These are phyloP conservation scores for Rallus limicola DNA, from an alignment of 2,113 vertebrate species.

Conservation along the genomic window DNA sequence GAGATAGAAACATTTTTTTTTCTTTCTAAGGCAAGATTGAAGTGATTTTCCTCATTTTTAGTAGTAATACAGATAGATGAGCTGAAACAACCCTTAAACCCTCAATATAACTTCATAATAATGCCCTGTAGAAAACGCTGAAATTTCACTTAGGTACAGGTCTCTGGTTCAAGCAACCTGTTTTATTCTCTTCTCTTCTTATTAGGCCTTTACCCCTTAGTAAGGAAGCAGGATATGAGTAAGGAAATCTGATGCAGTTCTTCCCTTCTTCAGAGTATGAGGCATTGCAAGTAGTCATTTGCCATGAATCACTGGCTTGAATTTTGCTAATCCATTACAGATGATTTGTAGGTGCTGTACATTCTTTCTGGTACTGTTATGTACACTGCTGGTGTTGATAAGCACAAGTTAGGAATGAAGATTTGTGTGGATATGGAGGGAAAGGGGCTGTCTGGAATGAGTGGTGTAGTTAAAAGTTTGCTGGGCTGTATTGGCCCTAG, in stretches of 20 bases:
- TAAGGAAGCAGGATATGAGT: background rate
- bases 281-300: background rate
- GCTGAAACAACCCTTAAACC: background rate
- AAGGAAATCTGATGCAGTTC: background rate
- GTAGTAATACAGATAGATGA: background rate
- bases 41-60: background rate
- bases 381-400: background rate
- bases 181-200: background rate
- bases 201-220: background rate
- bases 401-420: background rate
- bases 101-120: background rate
- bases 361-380: background rate
- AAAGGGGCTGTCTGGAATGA: background rate
- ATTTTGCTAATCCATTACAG: background rate
- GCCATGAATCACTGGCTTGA: background rate
- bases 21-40: background rate
- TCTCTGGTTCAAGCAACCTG: background rate
- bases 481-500: background rate
- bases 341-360: background rate
- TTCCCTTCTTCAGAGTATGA: background rate
- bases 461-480: background rate
- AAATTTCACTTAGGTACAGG: background rate
- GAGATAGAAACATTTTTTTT: background rate
- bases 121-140: background rate
- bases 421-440: background rate